These are phyloP conservation scores for Drosophila mojavensis DNA, from an alignment of 1,140 invertebrate species.

Conservation along the genomic window DNA sequence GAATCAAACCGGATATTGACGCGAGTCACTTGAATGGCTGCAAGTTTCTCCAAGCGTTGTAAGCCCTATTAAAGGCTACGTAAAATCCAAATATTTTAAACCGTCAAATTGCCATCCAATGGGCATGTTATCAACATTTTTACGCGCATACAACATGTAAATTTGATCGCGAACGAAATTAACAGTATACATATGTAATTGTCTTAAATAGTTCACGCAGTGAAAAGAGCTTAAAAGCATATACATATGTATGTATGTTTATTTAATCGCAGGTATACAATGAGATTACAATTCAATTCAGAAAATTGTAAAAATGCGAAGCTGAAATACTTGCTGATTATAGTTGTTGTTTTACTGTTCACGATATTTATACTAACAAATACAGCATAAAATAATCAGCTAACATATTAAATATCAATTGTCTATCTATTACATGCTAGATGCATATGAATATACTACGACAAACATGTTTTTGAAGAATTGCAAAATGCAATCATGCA, in stretches of 20 bases:
- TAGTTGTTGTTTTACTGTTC: constrained; percentile 57
- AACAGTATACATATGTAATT: neutral
- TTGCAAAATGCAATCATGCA: constrained; percentile 82
- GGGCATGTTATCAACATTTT: constrained; percentile 16
- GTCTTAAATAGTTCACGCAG: neutral
- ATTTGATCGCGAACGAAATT: neutral
- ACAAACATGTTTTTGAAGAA: constrained; percentile 69
- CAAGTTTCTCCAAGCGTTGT: constrained; percentile 75
- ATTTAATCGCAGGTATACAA: constrained; percentile 21
- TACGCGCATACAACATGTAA: constrained; percentile 33
- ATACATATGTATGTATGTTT: neutral
- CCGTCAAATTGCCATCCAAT: neutral
- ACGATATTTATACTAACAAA: constrained; percentile 23
- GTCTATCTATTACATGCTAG: neutral
- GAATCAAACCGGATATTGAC: constrained; percentile 60
- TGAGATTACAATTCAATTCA: constrained; percentile 65
- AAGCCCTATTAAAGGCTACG: constrained; percentile 21
- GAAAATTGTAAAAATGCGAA: constrained; percentile 73
- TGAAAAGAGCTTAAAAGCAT: no score
- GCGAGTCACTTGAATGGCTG: constrained; percentile 83
- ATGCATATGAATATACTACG: constrained; percentile 3
- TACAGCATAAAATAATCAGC: constrained; percentile 22
- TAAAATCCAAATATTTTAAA: constrained; percentile 64
- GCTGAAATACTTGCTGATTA: constrained; percentile 83
- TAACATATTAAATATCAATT: constrained; percentile 12